Base-by-base conservation (phyloP, 2,797 vertebrate genomes). In the Lithobates pipiens region DNA sequence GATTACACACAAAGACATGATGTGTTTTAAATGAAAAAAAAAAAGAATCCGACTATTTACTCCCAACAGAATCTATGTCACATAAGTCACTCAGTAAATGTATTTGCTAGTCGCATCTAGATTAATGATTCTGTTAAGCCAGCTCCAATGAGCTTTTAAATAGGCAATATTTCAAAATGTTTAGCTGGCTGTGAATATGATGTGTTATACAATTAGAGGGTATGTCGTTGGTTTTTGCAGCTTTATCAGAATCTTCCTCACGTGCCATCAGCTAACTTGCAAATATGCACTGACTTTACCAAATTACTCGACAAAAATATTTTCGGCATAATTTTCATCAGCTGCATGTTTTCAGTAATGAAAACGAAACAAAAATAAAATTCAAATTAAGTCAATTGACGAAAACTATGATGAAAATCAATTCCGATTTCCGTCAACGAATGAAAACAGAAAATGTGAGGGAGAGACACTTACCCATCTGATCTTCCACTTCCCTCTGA, bases 81-180 rank as follows among this genome's bases (percentile, higher is more conserved):
- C 63, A 80, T 80, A 27, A 70, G 65, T 80, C 44, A 70, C 77
- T 46, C 65, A 21, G 27, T 46, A 63, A 78, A 46, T 46, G 77
- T 70, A 69, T 70, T 70, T 69, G 11, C 42, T 70, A 69, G 77
- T 69, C 39, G 5, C 39, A 25, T 50, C 27, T 15, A 80, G 42
- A 69, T 39, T 50, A 42, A 80, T 70, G 65, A 29, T 50, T 18
- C 77, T 44, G 25, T 32, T 70, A 69, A 42, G 42, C 65, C 39
- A 69, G 18, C 18, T 70, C 9, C 77, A 80, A 70, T 70, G 39
- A 80, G 65, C 63, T 69, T 68, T 80, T 80, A 69, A 80, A 80
- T 44, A 46, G 77, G n/a, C 25, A n/a, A 80, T 80, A 80, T 80
- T 80, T 80, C 39, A 80, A 69, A 27, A 16, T 29, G 39, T 32